phyloP scores from a whole-genome alignment of 2,797 vertebrate species.

The Loriculus beryllinus region DNA sequence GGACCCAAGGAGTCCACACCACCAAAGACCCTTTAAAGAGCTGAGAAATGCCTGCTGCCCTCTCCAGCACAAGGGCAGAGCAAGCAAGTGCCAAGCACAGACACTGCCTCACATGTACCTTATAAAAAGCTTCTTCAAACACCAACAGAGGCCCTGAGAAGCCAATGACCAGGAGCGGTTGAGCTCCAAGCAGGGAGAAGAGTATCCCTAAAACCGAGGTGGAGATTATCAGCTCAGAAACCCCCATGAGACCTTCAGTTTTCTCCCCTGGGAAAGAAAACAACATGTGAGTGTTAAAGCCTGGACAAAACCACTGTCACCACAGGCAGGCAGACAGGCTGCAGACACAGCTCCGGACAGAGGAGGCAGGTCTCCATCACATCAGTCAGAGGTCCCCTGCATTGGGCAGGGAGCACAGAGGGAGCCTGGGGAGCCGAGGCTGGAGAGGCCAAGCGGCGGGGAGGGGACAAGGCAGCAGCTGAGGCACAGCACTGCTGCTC shows the following conservation, averaged over 20 bases:
- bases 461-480: slow-evolving; percentile 5
- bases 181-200: slow-evolving; percentile 91
- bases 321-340: slow-evolving; percentile 2
- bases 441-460: slow-evolving; percentile 19
- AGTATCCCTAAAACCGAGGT: slow-evolving; percentile 91
- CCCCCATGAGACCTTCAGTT: slow-evolving; percentile 95
- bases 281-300: background rate
- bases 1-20: background rate
- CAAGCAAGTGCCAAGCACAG: background rate
- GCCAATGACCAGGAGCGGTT: slow-evolving; percentile 94
- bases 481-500: background rate
- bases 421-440: background rate
- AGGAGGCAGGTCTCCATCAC: background rate
- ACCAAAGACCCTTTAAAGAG: background rate
- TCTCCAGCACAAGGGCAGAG: background rate
- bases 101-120: slow-evolving; percentile 75
- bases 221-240: slow-evolving; percentile 94
- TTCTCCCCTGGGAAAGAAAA: slow-evolving; percentile 86
- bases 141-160: slow-evolving; percentile 95
- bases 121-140: slow-evolving; percentile 97
- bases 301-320: background rate
- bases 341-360: background rate
- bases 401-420: background rate
- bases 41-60: background rate
- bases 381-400: background rate